These are phyloP conservation scores for Hypolimnas misippus DNA, from an alignment of 2,888 invertebrate genomes.

Conservation along the genomic window DNA sequence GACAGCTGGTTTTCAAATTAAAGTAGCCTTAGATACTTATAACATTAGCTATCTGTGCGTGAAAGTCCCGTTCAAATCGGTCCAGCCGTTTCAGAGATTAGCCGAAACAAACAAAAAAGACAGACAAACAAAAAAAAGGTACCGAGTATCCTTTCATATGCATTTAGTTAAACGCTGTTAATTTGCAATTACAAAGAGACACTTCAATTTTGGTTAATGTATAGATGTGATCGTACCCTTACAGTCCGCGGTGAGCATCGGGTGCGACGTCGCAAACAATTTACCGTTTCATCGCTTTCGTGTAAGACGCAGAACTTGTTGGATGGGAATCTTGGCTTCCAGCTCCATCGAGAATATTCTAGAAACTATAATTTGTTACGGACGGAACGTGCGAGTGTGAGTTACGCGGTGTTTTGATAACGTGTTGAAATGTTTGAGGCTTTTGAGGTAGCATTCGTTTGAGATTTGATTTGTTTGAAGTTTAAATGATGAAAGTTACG, in stretches of 20 bases:
- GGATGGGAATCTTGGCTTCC: conserved; percentile 34
- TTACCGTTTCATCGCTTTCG: conserved; percentile 49
- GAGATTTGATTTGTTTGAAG: not conserved
- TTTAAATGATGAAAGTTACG: too few species aligned
- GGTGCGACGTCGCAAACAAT: conserved; percentile 51
- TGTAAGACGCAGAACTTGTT: conserved; percentile 40
- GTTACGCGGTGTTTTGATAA: conserved; percentile 3
- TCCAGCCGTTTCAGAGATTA: too few species aligned
- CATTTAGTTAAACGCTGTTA: too few species aligned
- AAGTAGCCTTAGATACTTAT: too few species aligned
- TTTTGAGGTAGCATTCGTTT: not conserved
- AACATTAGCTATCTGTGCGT: too few species aligned
- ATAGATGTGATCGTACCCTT: conserved; percentile 13
- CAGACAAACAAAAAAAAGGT: too few species aligned
- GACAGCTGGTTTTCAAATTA: too few species aligned
- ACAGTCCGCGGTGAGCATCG: conserved; percentile 35
- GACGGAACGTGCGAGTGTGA: conserved; percentile 31
- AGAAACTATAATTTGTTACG: conserved; percentile 36
- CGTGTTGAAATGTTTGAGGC: not conserved
- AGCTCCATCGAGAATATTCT: conserved; percentile 35
- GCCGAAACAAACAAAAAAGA: too few species aligned
- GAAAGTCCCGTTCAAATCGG: too few species aligned
- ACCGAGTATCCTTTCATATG: too few species aligned
- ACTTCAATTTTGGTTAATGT: not conserved
- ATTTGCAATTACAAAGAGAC: too few species aligned